Conservation (phyloP, 2,113 vertebrate genomes). For the Rhea americana region DNA sequence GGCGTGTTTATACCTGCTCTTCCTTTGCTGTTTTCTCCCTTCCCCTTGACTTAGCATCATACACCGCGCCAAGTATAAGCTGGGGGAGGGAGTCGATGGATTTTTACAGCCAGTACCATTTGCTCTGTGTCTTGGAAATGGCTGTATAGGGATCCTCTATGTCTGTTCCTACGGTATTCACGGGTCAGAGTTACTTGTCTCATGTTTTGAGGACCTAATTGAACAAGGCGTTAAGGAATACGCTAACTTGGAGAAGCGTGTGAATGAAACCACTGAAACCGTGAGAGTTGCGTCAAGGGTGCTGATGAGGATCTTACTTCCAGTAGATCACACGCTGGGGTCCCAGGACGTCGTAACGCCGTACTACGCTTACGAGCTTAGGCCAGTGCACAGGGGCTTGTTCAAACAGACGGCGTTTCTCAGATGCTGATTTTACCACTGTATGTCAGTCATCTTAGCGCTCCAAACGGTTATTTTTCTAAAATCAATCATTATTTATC, state of each 20-base stretch:
- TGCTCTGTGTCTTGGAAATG: background rate
- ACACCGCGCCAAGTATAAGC: rapidly evolving
- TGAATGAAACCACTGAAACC: background rate
- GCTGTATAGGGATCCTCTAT: background rate
- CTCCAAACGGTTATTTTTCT: background rate
- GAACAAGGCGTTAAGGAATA: background rate
- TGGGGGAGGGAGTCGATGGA: rapidly evolving
- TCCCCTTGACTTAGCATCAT: background rate
- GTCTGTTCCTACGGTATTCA: background rate
- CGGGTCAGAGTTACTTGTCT: background rate
- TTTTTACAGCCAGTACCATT: background rate
- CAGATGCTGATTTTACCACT: background rate
- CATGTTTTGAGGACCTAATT: background rate
- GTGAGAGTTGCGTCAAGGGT: rapidly evolving
- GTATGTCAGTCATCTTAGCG: background rate
- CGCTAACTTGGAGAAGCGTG: background rate
- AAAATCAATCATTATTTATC: background rate
- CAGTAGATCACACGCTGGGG: no score
- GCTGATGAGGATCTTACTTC: background rate
- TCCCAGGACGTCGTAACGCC: background rate
- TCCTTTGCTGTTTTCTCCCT: background rate
- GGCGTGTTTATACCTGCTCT: background rate
- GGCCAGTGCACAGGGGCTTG: background rate
- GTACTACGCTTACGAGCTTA: no score
- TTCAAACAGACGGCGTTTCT: background rate